Base-by-base conservation (phyloP, 2,797 vertebrate species). In the Clarias fuscus region DNA sequence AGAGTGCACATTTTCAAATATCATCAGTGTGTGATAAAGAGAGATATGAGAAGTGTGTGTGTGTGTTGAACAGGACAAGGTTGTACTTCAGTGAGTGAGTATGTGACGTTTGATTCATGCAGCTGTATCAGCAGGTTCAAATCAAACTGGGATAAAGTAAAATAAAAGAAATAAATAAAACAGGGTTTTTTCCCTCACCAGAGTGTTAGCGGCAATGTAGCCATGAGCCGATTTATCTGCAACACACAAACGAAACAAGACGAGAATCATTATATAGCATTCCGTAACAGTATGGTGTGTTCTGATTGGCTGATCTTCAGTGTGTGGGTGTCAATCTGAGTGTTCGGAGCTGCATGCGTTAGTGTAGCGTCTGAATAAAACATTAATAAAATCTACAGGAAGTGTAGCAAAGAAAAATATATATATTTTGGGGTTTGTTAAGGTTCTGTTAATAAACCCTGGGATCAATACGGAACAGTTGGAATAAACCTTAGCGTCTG, bases 111-210 rank as follows among this genome's bases (percentile, higher is more conserved):
- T 65, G 81, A 87, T 85, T 89, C 83, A 86, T 88, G 73, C 75
- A 83, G 53, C 70, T 79, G 68, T 85, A 89, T 82, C 70, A 37
- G 48, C 40, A 43, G 53, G 70, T 77, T 85, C 5, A 85, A 86
- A 58, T 86, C 56, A 88, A 64, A 61, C 17, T 84, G 87, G 86
- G 59, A 53, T 68, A 2, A 53, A 87, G 72, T 15, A 97, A 96
- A 20, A 85, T 43, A 92, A 56, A 91, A 33, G 43, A 17, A 15
- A 58, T 8, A 22, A 40, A 40, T 17, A 59, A 7, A 18, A 62
- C 20, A 62, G 20, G 7, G 7, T 18, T 2, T 11, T 58, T 83
- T 27, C 10, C 33, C 65, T 82, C 56, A 82, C 80, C 80, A 82
- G 64, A 0, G 81, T 82, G 64, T 82, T 82, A 56, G 81, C 48